Conservation (phyloP, 2,113 vertebrate genomes). For the Todiramphus saurophagus region DNA sequence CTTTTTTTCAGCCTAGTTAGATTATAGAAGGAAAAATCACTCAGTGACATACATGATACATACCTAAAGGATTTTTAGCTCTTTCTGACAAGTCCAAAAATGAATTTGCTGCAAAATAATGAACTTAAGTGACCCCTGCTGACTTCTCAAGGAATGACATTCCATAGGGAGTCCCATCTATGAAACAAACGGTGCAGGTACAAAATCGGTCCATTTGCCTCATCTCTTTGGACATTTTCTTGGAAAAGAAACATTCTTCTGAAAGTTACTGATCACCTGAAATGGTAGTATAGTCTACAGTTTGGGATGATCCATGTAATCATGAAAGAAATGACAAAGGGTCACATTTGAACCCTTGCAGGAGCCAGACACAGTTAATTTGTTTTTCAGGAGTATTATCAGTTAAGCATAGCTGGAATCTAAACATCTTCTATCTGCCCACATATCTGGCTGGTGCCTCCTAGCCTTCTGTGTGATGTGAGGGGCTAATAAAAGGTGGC, state of each 20-base stretch:
- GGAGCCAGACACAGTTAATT: neutral
- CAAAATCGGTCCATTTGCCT: neutral
- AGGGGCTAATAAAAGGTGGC: conserved; percentile 51
- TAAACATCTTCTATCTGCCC: neutral
- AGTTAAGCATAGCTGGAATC: neutral
- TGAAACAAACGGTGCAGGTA: neutral
- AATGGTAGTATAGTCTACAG: neutral
- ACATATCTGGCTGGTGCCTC: conserved; percentile 20
- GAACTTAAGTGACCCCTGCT: conserved; percentile 49
- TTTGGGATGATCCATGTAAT: neutral
- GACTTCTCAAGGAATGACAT: conserved; percentile 45
- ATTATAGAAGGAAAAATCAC: neutral
- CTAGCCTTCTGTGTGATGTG: neutral
- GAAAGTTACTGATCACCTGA: neutral
- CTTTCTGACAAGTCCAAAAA: neutral
- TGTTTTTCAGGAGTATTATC: neutral
- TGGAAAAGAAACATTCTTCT: neutral
- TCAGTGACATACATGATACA: neutral
- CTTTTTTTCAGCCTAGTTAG: neutral
- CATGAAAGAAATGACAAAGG: neutral
- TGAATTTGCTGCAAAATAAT: conserved; percentile 41
- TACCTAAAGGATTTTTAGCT: neutral
- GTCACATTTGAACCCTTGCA: neutral
- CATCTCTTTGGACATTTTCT: neutral
- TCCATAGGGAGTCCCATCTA: neutral